Percentiles rank a stretch among this genome's conserved stretches.
These are phyloP conservation scores for Idaea aversata DNA, from an alignment of 2,888 invertebrate species.

Conservation along the genomic window DNA sequence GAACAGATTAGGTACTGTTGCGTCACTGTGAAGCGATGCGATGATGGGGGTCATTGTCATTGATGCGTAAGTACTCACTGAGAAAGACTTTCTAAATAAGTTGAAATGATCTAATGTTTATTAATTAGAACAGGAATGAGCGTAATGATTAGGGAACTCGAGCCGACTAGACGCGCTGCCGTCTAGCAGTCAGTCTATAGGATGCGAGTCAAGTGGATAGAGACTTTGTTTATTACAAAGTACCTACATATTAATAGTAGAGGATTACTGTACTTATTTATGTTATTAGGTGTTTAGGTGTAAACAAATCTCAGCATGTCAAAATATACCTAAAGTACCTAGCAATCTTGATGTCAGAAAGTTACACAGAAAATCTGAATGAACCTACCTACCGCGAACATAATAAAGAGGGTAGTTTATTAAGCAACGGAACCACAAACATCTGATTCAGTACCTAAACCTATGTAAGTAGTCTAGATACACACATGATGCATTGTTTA, in stretches of 20 bases:
- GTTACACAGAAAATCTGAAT: not conserved
- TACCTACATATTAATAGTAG: too few species aligned
- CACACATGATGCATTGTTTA: not conserved
- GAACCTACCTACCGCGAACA: not conserved
- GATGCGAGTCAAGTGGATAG: too few species aligned
- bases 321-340: not conserved
- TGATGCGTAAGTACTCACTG: slow-evolving; percentile 34
- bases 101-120: slow-evolving; percentile 21
- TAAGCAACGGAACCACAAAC: not conserved
- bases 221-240: too few species aligned
- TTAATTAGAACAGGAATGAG: slow-evolving; percentile 15
- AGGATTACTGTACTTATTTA: not conserved
- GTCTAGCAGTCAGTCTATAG: too few species aligned
- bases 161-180: not conserved
- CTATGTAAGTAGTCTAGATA: not conserved
- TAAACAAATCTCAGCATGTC: not conserved
- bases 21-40: slow-evolving; percentile 39
- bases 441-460: not conserved
- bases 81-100: slow-evolving; percentile 29
- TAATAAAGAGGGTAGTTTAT: not conserved
- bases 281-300: not conserved
- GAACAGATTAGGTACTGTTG: slow-evolving; percentile 33
- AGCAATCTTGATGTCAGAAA: not conserved
- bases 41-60: slow-evolving; percentile 46
- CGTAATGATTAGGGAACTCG: slow-evolving; percentile 8